Evolutionary conservation across 2,113 vertebrate species (phyloP).

Genomic region (Charina bottae): DNA sequence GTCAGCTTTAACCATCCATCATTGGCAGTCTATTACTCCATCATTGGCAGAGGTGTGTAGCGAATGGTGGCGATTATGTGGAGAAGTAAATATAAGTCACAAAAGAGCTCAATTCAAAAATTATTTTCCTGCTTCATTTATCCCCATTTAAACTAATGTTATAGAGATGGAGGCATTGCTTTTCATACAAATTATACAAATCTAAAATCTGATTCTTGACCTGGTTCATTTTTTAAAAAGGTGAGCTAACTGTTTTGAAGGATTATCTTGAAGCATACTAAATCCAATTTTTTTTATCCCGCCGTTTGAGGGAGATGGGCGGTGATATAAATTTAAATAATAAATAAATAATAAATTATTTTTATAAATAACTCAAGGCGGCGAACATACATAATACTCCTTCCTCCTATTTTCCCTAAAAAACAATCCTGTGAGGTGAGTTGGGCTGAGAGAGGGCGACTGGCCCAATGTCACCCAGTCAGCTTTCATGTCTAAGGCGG

Average conservation of each 20-base stretch:
- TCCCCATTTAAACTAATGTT: neutral
- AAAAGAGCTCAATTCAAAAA: neutral
- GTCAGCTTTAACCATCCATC: neutral
- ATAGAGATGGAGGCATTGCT: neutral
- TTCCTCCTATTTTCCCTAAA: too few relatives aligned
- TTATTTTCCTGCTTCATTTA: neutral
- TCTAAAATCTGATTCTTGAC: neutral
- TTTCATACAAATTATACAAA: neutral
- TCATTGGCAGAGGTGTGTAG: neutral
- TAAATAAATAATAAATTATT: too few relatives aligned
- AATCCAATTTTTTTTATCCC: too few relatives aligned
- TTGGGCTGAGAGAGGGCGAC: too few relatives aligned
- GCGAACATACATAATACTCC: too few relatives aligned
- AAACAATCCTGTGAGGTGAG: too few relatives aligned
- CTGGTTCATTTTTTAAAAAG: neutral
- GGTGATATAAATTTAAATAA: too few relatives aligned
- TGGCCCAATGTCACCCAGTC: too few relatives aligned
- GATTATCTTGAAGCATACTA: neutral
- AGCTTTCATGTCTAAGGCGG: too few relatives aligned
- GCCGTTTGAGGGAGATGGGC: too few relatives aligned
- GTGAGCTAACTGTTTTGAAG: neutral
- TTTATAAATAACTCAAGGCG: too few relatives aligned
- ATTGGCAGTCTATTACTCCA: too few relatives aligned
- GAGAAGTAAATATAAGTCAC: neutral
- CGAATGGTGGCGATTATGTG: accelerated